Evolutionary conservation across 1,140 invertebrate species (phyloP).

Genomic region (Delia radicum): DNA sequence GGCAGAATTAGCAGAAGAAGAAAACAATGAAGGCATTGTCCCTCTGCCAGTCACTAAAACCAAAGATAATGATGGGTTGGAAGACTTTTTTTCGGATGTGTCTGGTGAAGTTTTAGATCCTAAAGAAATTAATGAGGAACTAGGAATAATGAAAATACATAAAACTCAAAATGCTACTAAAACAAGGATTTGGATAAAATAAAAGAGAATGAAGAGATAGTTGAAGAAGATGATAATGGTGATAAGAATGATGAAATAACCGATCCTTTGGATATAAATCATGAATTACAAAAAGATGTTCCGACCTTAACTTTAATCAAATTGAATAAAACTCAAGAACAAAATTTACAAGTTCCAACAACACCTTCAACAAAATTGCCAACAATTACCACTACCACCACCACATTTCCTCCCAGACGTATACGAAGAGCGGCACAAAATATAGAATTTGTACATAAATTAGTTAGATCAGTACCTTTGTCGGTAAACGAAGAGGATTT

Average conservation of each 20-base stretch:
- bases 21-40: conserved; percentile 31
- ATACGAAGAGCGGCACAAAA: conserved; percentile 10
- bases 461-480: conserved; percentile 43
- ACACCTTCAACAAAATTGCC: not conserved
- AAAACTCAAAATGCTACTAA: not conserved
- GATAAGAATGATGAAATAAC: conserved; percentile 40
- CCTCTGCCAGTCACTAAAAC: not conserved
- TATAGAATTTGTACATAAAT: conserved; percentile 45
- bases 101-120: conserved; percentile 45
- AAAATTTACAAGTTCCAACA: not conserved
- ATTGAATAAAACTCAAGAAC: not conserved
- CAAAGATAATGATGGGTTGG: conserved; percentile 40
- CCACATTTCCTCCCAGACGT: not conserved
- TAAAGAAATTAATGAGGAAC: conserved; percentile 47
- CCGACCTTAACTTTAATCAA: conserved; percentile 4
- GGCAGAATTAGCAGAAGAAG: conserved; percentile 33
- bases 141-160: conserved; percentile 22
- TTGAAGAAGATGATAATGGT: conserved; percentile 37
- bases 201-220: too few species aligned
- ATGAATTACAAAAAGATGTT: conserved; percentile 32
- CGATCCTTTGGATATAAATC: conserved; percentile 49
- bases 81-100: conserved; percentile 45
- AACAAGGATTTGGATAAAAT: not conserved
- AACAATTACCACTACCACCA: not conserved
- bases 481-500: conserved; percentile 44